Evolutionary conservation across 2,113 vertebrate genomes (phyloP).

Genomic region (Poeciliopsis retropinna): DNA sequence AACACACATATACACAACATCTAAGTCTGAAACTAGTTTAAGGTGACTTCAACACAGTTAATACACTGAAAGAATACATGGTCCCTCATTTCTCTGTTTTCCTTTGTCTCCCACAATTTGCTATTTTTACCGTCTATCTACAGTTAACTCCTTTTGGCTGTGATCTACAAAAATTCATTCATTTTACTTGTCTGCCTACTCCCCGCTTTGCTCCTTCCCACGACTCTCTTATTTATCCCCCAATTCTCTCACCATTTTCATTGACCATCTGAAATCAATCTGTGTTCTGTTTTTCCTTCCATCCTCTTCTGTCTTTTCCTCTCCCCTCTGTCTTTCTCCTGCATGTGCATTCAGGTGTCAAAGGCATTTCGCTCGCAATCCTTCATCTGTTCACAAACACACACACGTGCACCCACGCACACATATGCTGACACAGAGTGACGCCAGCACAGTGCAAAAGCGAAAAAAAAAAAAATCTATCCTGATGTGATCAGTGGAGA

Average conservation of each 20-base stretch:
- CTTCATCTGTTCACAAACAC: slow-evolving; percentile 61
- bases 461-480: slow-evolving; percentile 72
- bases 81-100: not conserved
- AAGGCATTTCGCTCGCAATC: slow-evolving; percentile 70
- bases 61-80: not conserved
- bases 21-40: slow-evolving; percentile 34
- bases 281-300: slow-evolving; percentile 42
- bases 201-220: slow-evolving; percentile 26
- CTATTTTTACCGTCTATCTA: slow-evolving; percentile 9
- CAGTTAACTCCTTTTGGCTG: slow-evolving; percentile 16
- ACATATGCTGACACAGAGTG: slow-evolving; percentile 33
- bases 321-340: slow-evolving; percentile 33
- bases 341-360: slow-evolving; percentile 63
- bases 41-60: slow-evolving; percentile 16
- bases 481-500: slow-evolving; percentile 71
- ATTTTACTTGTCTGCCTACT: slow-evolving; percentile 43
- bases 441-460: slow-evolving; percentile 47
- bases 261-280: slow-evolving; percentile 69
- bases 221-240: slow-evolving; percentile 24
- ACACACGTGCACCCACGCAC: slow-evolving; percentile 34
- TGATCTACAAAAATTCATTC: slow-evolving; percentile 43
- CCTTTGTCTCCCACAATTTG: not conserved
- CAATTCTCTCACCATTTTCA: slow-evolving; percentile 48
- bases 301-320: slow-evolving; percentile 38
- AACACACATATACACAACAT: slow-evolving; percentile 24